These are phyloP conservation scores for Falco novaeseelandiae DNA, from an alignment of 2,797 vertebrate species.

Conservation along the genomic window DNA sequence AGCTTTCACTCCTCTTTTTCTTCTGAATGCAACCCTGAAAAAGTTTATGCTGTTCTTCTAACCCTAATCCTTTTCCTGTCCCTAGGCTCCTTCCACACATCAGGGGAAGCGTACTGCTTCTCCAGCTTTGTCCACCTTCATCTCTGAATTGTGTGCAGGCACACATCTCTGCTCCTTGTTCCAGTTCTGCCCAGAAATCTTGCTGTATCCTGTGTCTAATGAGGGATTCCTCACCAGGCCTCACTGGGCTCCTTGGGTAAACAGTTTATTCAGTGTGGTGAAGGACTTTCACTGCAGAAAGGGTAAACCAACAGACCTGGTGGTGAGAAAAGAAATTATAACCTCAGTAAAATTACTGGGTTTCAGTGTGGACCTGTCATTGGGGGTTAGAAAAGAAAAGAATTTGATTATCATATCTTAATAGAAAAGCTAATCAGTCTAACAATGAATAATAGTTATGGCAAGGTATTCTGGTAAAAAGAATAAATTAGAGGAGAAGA, in stretches of 20 bases:
- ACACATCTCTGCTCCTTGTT: neutral
- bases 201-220: neutral
- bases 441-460: neutral
- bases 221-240: neutral
- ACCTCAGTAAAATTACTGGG: neutral
- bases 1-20: neutral
- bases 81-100: neutral
- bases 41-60: neutral
- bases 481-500: neutral
- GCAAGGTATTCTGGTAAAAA: neutral
- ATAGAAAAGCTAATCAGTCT: neutral
- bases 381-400: neutral
- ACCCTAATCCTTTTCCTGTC: neutral
- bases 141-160: neutral
- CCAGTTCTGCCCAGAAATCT: neutral
- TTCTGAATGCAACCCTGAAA: neutral
- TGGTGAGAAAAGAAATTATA: neutral
- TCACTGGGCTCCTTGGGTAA: neutral
- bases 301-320: neutral
- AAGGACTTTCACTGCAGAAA: neutral
- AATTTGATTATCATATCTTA: neutral
- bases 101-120: neutral
- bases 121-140: neutral
- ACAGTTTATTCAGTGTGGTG: neutral
- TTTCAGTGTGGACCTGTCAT: neutral